These are phyloP conservation scores for Ceyx erithaca DNA, from an alignment of 2,797 vertebrate genomes.

Conservation along the genomic window DNA sequence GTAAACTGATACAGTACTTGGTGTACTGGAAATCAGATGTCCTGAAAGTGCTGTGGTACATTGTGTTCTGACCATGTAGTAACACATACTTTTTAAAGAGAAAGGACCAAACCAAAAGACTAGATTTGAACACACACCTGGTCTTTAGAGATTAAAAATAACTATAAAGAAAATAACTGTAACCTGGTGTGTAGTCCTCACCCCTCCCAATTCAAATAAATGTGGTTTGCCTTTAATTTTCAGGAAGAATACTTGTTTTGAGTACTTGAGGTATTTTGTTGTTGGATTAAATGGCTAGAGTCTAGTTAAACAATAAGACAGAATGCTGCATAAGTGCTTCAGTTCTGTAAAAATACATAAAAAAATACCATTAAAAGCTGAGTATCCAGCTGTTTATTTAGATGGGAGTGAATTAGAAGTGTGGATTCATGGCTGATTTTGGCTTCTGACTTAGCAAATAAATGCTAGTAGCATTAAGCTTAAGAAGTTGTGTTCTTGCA, in stretches of 20 bases:
- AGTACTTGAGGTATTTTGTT: background rate
- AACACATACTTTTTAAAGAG: background rate
- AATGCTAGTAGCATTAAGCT: background rate
- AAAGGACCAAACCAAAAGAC: background rate
- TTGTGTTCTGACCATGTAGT: accelerated
- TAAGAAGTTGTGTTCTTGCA: background rate
- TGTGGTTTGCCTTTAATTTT: background rate
- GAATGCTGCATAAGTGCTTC: background rate
- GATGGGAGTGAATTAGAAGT: background rate
- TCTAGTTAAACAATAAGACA: background rate
- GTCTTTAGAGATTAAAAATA: background rate
- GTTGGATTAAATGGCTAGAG: background rate
- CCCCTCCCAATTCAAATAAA: background rate
- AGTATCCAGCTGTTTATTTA: background rate
- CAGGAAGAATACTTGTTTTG: background rate
- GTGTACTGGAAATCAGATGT: background rate
- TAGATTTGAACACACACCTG: background rate
- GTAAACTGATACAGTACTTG: background rate
- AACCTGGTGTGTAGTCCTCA: too few relatives aligned
- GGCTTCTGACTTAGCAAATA: background rate
- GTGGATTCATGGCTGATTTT: background rate
- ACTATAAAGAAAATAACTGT: background rate
- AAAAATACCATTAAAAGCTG: background rate
- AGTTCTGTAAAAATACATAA: background rate
- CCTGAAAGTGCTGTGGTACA: accelerated